These are phyloP conservation scores for Rhinopomastus cyanomelas DNA, from an alignment of 2,113 vertebrate species.

Conservation along the genomic window DNA sequence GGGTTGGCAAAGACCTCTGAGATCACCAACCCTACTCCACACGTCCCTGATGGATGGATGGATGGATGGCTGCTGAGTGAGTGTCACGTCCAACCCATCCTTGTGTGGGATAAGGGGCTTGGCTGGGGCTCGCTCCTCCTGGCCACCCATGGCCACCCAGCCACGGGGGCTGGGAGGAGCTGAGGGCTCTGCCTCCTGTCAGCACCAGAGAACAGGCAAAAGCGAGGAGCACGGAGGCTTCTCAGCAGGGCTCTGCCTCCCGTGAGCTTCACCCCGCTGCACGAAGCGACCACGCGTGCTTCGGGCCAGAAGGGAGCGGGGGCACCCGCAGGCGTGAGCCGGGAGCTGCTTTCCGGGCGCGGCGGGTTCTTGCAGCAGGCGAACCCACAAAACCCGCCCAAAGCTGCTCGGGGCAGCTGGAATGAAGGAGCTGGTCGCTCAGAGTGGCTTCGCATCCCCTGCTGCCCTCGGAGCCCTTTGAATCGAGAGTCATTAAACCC, in stretches of 20 bases:
- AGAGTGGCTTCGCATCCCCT: background rate
- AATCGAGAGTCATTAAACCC: fast-evolving
- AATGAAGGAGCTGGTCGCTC: background rate
- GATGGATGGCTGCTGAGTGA: background rate
- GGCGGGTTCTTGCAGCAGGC: background rate
- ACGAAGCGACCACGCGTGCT: fast-evolving
- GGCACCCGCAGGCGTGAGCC: no score
- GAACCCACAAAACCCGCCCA: background rate
- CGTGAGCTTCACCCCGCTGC: background rate
- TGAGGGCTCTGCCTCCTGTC: background rate
- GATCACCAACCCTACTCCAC: no score
- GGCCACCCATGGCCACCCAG: background rate
- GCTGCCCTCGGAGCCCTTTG: background rate
- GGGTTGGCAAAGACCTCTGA: no score
- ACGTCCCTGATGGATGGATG: no score
- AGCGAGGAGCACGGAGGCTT: no score
- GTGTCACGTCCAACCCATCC: no score
- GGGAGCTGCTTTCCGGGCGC: background rate
- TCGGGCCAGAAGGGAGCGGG: background rate
- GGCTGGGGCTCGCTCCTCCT: background rate
- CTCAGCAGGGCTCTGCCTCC: background rate
- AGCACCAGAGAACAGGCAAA: no score
- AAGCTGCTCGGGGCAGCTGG: background rate
- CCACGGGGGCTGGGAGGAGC: background rate
- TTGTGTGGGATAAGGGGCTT: background rate